Conservation (phyloP, 2,113 vertebrate species). For the Sterna hirundo region DNA sequence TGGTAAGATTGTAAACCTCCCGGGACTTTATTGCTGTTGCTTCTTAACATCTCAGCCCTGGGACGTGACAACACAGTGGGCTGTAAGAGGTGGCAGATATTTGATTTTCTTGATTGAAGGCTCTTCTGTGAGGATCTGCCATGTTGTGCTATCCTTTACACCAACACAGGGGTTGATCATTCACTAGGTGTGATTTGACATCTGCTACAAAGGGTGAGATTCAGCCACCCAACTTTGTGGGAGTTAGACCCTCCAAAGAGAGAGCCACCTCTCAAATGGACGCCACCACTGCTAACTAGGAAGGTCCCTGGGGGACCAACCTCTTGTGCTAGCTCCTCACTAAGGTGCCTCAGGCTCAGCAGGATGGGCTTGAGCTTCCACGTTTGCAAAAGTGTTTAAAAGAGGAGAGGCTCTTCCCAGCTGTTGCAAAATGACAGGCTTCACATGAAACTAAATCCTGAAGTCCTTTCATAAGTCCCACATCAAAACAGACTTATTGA, state of each 20-base stretch:
- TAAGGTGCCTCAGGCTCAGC: neutral
- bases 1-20: neutral
- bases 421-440: neutral
- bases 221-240: neutral
- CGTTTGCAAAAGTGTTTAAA: neutral
- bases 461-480: neutral
- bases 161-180: neutral
- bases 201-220: neutral
- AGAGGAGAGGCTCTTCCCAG: neutral
- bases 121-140: neutral
- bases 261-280: neutral
- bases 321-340: neutral
- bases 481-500: neutral
- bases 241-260: neutral
- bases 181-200: neutral
- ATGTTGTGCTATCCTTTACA: neutral
- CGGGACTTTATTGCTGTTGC: neutral
- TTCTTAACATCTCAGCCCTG: neutral
- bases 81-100: neutral
- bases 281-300: neutral
- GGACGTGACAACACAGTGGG: accelerated
- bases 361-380: neutral
- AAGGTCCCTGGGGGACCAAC: neutral
- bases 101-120: neutral
- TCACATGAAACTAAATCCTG: neutral